A percentile compares a stretch with the other conserved stretches of the same genome.
These are phyloP conservation scores for Anabacerthia variegaticeps DNA, from an alignment of 2,797 vertebrate species.

Conservation along the genomic window DNA sequence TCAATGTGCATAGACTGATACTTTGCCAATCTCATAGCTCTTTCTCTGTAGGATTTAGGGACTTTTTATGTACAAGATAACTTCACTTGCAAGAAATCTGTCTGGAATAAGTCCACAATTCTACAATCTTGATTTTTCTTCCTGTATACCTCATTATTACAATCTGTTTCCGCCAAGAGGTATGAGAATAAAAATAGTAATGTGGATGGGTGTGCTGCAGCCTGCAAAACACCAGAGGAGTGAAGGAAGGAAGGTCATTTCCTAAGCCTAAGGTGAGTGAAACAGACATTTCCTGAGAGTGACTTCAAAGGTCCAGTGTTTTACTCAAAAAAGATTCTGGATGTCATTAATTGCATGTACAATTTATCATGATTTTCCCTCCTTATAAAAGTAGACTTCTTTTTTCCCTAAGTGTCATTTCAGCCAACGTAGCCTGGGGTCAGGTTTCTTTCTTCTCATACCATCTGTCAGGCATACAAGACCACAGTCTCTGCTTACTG, in stretches of 20 bases:
- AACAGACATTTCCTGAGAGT: neutral
- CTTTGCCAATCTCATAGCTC: neutral
- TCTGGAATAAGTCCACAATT: neutral
- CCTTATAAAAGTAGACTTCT: neutral
- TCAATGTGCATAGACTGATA: neutral
- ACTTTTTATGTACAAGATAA: neutral
- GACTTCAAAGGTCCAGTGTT: neutral
- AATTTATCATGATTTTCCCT: neutral
- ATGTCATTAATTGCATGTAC: neutral
- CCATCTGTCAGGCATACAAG: neutral
- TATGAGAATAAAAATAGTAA: neutral
- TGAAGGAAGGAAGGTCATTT: neutral
- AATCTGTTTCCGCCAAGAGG: neutral
- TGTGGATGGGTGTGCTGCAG: neutral
- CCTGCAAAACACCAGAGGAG: accelerated
- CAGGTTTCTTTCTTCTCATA: neutral
- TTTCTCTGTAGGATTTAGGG: neutral
- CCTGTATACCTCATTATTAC: neutral
- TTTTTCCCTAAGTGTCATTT: neutral
- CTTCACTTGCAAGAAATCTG: neutral
- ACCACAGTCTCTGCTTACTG: neutral
- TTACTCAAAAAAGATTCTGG: neutral
- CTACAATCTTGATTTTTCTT: neutral
- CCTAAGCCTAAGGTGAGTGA: neutral
- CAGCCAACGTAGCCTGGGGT: neutral